Base-by-base conservation (phyloP, 2,888 invertebrate genomes). In the Drosophila lutescens region DNA sequence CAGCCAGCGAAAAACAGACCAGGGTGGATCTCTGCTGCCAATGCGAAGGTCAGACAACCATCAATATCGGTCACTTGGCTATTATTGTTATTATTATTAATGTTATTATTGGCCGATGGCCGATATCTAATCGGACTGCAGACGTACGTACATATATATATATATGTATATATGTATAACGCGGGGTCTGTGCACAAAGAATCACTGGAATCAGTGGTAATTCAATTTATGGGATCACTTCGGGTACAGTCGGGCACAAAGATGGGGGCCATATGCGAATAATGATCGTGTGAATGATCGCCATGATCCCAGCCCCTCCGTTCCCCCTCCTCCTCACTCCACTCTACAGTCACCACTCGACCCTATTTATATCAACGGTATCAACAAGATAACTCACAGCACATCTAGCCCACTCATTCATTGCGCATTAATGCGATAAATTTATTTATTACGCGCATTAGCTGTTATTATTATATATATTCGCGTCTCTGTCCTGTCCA, bases 401-500 rank as follows among this genome's bases (percentile, higher is more conserved):
- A 38, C 47, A 51, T 47, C 47, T 65, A 38, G 44, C 47, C 40
- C 71, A 71, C 74, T 71, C 66, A 71, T 78, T 77, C 66, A 62
- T 46, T 73, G 61, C 69, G 79, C 76, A 85, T 86, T 82, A 80
- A 68, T 71, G 77, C 70, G 77, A 86, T 81, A 72, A 79, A 69
- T 75, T 43, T 56, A 76, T 81, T 79, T 81, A 86, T 86, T 81
- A 67, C 76, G 40, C 12, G 59, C 54, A 81, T 78, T 83, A 86
- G 61, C 49, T 60, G 41, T 50, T 57, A 49, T 49, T 61, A 46
- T 65, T 57, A 36, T 68, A 46, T 30, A 30, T 61, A 59, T 62
- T 26, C 2, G 26, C 26, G 38, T 76, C 46, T 30, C 36, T n/a
- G n/a, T 15, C 17, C 13, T 40, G 26, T 26, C 26, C 38, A n/a